A percentile compares a stretch with the other conserved stretches of the same genome.
Conservation (phyloP, 2,113 vertebrate genomes). For the Heloderma charlesbogerti region DNA sequence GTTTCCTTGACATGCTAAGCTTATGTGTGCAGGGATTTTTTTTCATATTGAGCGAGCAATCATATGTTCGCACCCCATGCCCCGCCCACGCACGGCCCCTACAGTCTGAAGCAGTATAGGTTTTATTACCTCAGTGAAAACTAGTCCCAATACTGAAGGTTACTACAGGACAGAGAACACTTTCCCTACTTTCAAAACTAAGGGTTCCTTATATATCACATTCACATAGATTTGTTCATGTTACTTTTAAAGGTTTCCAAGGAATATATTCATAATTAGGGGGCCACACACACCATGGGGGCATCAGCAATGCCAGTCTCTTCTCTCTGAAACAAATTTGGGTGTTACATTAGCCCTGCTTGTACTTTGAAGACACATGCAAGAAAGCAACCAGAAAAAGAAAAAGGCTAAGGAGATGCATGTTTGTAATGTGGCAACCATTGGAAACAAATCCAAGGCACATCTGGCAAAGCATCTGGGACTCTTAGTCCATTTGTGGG, state of each 20-base stretch:
- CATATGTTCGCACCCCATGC: neutral
- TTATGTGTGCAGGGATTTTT: neutral
- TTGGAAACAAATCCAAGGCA: slow-evolving; percentile 1
- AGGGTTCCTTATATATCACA: neutral
- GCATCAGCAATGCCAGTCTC: neutral
- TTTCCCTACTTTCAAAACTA: neutral
- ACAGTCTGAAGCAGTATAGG: neutral
- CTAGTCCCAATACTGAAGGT: neutral
- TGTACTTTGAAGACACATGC: neutral
- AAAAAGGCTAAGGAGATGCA: neutral
- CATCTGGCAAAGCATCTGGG: neutral
- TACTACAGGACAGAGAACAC: neutral
- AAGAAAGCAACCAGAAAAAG: neutral
- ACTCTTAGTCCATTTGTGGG: neutral
- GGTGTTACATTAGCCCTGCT: neutral
- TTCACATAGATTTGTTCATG: neutral
- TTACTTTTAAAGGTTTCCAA: neutral
- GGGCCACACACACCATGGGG: neutral
- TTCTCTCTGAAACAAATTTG: neutral
- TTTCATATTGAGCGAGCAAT: neutral
- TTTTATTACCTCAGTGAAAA: neutral
- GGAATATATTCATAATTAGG: neutral
- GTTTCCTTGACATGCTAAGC: neutral
- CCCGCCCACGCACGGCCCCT: neutral
- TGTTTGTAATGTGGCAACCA: neutral